Base-by-base conservation (phyloP, 2,888 invertebrate genomes). In the Aquatica leii region DNA sequence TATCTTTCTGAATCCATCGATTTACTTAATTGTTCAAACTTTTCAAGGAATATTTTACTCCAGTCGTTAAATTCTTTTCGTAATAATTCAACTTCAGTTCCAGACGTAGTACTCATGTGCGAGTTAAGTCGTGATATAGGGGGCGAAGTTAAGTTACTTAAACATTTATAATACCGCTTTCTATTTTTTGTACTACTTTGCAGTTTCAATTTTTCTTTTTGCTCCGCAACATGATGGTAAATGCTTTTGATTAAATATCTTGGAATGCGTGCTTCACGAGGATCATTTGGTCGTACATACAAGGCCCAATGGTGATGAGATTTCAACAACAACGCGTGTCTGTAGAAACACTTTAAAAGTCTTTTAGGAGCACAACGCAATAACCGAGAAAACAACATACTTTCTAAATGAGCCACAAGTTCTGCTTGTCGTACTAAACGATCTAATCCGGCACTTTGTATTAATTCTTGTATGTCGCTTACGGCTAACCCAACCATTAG, bases 401-500 rank as follows among this genome's bases (percentile, higher is more conserved):
- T 90, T 78, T 94, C 94, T 6, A 94, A 81, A 66, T 93, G 90
- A 0, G 93, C 92, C 0, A 94, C 91, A 37, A 94, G 79, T 73
- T 93, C 91, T 0, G 93, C 93, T 79, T 93, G 91, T 0, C 94
- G 86, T 14, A 93, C 92, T 54, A 94, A 78, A 5, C 94, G 84
- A 74, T 94, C 93, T 20, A 94, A 80, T 0, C 92, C 92, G 0
- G 94, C 92, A 55, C 91, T 90, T 73, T 90, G 88, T 82, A 91
- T 91, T 57, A 93, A 79, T n/a, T 91, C 92, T 84, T 90, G 84
- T 65, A 93, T 93, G 79, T 94, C 94, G 70, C 92, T 93, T 1
- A 94, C 94, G 4, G 94, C 94, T 62, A 94, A 84, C 71, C 94
- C 94, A 34, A 94, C 92, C 81, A 94, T 85, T 37, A 94, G 80